phyloP scores from a whole-genome alignment of 2,888 invertebrate species.

The Synanthedon vespiformis region DNA sequence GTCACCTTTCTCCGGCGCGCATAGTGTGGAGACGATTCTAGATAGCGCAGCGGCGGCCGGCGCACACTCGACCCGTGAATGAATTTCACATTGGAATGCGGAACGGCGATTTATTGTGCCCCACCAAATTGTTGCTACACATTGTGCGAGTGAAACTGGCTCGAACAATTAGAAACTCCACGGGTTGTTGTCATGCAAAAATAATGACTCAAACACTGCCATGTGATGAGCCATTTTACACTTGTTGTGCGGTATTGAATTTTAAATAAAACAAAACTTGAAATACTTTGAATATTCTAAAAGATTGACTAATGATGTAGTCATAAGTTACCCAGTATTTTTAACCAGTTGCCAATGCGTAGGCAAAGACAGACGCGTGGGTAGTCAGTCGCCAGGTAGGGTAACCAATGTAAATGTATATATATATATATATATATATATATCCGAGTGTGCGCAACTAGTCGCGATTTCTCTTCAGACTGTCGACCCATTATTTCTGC shows the following conservation, averaged over 20 bases:
- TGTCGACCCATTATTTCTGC: constrained; percentile 31
- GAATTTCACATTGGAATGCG: constrained; percentile 65
- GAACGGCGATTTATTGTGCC: constrained; percentile 53
- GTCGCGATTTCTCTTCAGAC: constrained; percentile 9
- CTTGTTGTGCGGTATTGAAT: no score
- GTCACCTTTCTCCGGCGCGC: constrained; percentile 69
- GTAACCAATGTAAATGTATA: constrained; percentile 25
- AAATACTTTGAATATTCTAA: constrained; percentile 1
- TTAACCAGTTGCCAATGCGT: constrained; percentile 19
- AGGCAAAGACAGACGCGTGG: constrained; percentile 17
- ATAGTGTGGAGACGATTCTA: constrained; percentile 37
- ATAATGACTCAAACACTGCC: no score
- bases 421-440: no score
- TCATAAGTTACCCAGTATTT: no score
- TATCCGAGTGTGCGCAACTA: not conserved
- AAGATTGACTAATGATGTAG: constrained; percentile 5
- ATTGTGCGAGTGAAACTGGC: constrained; percentile 41
- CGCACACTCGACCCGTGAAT: constrained; percentile 45
- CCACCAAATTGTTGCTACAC: constrained; percentile 35
- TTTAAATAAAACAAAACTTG: constrained; percentile 4
- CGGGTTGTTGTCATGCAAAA: constrained; percentile 10
- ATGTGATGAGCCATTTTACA: no score
- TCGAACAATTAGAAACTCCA: constrained; percentile 39
- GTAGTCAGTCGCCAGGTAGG: constrained; percentile 7
- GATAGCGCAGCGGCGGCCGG: constrained; percentile 39